A percentile compares a stretch with the other conserved stretches of the same genome.
phyloP scores from a whole-genome alignment of 2,888 invertebrate genomes.

The Molorchus minor region DNA sequence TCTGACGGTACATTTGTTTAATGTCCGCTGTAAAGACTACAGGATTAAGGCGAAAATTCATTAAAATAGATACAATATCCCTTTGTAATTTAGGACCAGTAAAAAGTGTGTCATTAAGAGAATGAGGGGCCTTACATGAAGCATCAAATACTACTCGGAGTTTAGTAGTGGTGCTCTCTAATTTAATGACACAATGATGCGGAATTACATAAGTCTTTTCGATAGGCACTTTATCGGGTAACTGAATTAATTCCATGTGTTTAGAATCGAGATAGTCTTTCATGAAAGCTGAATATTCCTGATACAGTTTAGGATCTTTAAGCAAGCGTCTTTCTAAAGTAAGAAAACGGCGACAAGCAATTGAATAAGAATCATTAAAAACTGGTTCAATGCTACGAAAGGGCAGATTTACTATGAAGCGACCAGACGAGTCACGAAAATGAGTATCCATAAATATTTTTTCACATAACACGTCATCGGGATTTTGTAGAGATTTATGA shows the following conservation, averaged over 20 bases:
- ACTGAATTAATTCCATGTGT: neutral
- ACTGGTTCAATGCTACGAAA: neutral
- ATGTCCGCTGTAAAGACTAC: neutral
- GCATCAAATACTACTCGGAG: neutral
- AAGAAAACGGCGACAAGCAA: neutral
- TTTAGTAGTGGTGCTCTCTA: neutral
- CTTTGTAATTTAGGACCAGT: neutral
- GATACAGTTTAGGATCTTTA: neutral
- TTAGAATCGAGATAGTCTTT: neutral
- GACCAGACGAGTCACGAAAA: neutral
- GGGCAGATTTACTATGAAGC: neutral
- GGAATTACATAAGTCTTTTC: neutral
- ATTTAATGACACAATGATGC: neutral
- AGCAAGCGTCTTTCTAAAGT: neutral
- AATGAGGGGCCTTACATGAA: neutral
- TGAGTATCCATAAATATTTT: neutral
- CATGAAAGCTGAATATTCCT: neutral
- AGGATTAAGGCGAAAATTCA: neutral
- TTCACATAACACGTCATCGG: neutral
- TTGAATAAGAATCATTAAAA: neutral
- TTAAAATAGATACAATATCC: neutral
- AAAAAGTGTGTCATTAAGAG: neutral
- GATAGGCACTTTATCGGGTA: too few relatives aligned
- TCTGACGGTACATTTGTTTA: neutral
- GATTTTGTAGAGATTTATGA: neutral